Conservation (phyloP, 2,113 vertebrate genomes). For the Proterorhinus semilunaris region DNA sequence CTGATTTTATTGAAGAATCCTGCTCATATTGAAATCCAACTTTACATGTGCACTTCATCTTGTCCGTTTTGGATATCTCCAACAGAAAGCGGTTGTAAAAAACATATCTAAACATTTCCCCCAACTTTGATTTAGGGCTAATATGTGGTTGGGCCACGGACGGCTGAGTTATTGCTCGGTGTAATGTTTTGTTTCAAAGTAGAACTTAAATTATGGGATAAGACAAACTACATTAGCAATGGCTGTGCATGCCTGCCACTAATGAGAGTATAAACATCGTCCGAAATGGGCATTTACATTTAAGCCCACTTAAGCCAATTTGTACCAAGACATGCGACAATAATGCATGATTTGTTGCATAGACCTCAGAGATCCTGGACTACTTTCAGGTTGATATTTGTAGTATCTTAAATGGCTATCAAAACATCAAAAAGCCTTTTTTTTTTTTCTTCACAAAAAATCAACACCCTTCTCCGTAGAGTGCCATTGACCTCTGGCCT, state of each 20-base stretch:
- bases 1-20: background rate
- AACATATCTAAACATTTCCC: background rate
- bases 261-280: background rate
- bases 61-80: background rate
- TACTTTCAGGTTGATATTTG: background rate
- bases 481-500: constrained; percentile 56
- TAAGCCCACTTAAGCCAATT: background rate
- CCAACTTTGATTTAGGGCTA: background rate
- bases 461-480: constrained; percentile 37
- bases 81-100: background rate
- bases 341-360: background rate
- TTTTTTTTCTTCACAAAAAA: constrained; percentile 14
- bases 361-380: background rate
- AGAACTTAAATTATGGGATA: constrained; percentile 1
- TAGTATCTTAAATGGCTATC: constrained; percentile 21
- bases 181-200: constrained; percentile 3
- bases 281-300: constrained; percentile 4
- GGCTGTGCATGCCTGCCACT: background rate
- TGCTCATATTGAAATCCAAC: background rate
- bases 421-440: constrained; percentile 27
- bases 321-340: background rate
- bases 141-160: background rate
- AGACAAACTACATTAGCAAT: background rate
- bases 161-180: background rate
- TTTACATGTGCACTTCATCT: background rate